Conservation (phyloP, 2,113 vertebrate genomes). For the Alces alces region DNA sequence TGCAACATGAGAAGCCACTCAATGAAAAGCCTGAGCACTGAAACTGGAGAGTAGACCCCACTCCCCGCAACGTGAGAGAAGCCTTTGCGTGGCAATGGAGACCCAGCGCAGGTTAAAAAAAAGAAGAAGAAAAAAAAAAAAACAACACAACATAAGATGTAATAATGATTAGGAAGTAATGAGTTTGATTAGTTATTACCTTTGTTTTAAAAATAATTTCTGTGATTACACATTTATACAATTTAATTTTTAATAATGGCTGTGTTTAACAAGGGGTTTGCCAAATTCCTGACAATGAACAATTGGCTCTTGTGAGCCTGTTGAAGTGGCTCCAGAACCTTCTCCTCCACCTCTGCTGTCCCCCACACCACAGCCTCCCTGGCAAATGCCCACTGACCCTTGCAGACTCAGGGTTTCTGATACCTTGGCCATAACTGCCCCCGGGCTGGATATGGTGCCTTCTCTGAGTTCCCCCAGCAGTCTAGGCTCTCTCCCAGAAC, state of each 20-base stretch:
- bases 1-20: neutral
- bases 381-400: neutral
- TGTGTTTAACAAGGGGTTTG: neutral
- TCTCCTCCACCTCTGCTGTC: no score
- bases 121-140: fast-evolving
- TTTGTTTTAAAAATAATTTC: constrained; percentile 47
- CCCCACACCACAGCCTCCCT: neutral
- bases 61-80: neutral
- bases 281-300: neutral
- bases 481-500: neutral
- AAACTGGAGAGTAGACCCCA: neutral
- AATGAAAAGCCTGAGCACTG: neutral
- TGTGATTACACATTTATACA: constrained; percentile 33
- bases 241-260: neutral
- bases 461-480: neutral
- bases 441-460: neutral
- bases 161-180: neutral
- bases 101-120: neutral
- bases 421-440: neutral
- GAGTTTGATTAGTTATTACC: neutral
- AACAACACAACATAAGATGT: neutral
- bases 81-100: neutral
- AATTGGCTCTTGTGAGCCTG: neutral
- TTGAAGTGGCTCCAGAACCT: neutral
- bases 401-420: neutral